Evolutionary conservation across 2,113 vertebrate species (phyloP), one percentile per base, ranked within the genome.

Genomic region (Rhombomys opimus): DNA sequence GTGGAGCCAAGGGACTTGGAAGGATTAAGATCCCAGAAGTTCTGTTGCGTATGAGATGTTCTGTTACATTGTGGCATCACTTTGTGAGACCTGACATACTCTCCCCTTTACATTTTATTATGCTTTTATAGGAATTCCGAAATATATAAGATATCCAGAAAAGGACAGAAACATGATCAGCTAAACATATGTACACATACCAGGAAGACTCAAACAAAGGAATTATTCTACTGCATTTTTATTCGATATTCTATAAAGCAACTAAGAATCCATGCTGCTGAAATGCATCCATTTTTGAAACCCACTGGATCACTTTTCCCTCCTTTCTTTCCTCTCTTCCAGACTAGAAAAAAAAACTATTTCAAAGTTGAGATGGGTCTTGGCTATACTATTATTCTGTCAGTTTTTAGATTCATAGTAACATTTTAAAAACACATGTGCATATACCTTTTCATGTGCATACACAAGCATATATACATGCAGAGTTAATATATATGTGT

Each of bases 81-180:
- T 76, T 41, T 54, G 63, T 30, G n/a, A 41, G 76, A 35, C 30
- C 3, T 32, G 61, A 12, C 13, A 38, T 25, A 17, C n/a, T 87
- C 30, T 70, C 1, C 20, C 35, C 65, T 65, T 75, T 75, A 23
- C 20, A 75, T 87, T 35, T 11, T 11, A 32, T 77, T 87, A 8
- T n/a, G 32, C 61, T 87, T 91, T 94, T 50, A 32, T 38, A 35
- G 61, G 18, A 81, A 88, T 70, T 93, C 67, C 67, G n/a, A 61
- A 88, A 35, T 68, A 91, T 57, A 95, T 81, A 63, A 95, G 93
- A 32, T 81, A 81, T 23, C 30, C 41, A 70, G 86, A 88, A 80
- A 57, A 94, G 32, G 38, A 67, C 8, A 89, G 85, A 80, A 82
- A 59, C 57, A 17, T 57, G 59, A 87, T 46, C 5, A 68, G 32